These are phyloP conservation scores for Heliothis peltigera DNA, from an alignment of 2,888 invertebrate genomes.

Conservation along the genomic window DNA sequence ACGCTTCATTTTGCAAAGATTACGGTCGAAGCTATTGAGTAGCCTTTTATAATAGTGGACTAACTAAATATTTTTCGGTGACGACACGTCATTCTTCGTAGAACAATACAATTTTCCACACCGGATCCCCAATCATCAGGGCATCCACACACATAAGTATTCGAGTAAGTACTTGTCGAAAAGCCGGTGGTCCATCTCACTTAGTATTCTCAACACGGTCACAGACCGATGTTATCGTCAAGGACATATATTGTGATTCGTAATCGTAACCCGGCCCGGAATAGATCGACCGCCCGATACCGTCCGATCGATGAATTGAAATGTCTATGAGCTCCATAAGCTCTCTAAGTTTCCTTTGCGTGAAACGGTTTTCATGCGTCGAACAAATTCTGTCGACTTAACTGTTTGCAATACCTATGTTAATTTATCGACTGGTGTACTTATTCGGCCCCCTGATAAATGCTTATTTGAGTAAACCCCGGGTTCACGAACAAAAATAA, in stretches of 20 bases:
- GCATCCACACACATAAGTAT: slow-evolving; percentile 49
- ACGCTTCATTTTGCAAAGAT: background rate
- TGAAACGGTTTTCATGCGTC: slow-evolving; percentile 73
- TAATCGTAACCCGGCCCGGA: slow-evolving; percentile 80
- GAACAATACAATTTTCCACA: slow-evolving; percentile 67
- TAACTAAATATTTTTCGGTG: slow-evolving; percentile 16
- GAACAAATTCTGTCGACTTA: slow-evolving; percentile 71
- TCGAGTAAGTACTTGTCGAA: slow-evolving; percentile 67
- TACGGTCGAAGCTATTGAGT: background rate
- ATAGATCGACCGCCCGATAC: slow-evolving; percentile 83
- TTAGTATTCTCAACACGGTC: slow-evolving; percentile 83
- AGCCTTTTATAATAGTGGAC: slow-evolving; percentile 18
- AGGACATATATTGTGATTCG: slow-evolving; percentile 87
- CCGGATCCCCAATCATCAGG: slow-evolving; percentile 59
- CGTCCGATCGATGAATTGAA: slow-evolving; percentile 79
- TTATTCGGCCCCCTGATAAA: slow-evolving; percentile 27
- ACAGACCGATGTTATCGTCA: slow-evolving; percentile 79
- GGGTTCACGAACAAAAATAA: slow-evolving; percentile 50
- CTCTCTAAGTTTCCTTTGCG: slow-evolving; percentile 68
- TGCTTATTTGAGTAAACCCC: slow-evolving; percentile 35
- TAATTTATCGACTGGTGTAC: slow-evolving; percentile 61
- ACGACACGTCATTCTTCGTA: slow-evolving; percentile 45
- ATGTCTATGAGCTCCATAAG: slow-evolving; percentile 70
- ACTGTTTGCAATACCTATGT: slow-evolving; percentile 73
- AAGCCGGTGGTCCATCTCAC: slow-evolving; percentile 82